Evolutionary conservation across 92 coral and sea anemone species (phyloP).

Genomic region (Actinernus sp.): DNA sequence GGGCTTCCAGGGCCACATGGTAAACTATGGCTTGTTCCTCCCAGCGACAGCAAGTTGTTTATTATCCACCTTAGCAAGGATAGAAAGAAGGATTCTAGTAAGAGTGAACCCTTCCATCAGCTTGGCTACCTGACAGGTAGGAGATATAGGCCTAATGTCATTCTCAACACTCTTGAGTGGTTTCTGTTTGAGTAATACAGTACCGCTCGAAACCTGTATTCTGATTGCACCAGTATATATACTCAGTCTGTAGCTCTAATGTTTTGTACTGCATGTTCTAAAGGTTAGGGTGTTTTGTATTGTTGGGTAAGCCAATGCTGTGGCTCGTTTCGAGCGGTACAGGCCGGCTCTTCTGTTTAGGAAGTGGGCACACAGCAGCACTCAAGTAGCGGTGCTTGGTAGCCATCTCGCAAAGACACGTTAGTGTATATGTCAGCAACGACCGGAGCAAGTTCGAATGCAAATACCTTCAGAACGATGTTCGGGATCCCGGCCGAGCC

Average conservation of each 20-base stretch:
- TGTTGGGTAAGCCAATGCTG: too few species aligned
- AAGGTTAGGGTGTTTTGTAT: too few species aligned
- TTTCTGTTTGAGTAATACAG: too few species aligned
- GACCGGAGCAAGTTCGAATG: slow-evolving; percentile 10
- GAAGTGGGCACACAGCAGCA: too few species aligned
- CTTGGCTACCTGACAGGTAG: slow-evolving; percentile 18
- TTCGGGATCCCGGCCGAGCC: slow-evolving; percentile 14
- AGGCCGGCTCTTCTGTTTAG: too few species aligned
- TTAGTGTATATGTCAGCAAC: slow-evolving; percentile 4
- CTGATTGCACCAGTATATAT: too few species aligned
- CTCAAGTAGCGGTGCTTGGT: slow-evolving; percentile 15
- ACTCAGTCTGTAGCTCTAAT: too few species aligned
- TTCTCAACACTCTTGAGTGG: slow-evolving; percentile 9
- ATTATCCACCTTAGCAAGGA: slow-evolving; percentile 10
- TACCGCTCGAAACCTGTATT: too few species aligned
- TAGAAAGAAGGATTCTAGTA: slow-evolving; percentile 12
- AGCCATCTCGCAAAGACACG: background rate
- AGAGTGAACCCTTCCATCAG: slow-evolving; percentile 15
- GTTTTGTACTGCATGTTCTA: too few species aligned
- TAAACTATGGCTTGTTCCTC: slow-evolving; percentile 8
- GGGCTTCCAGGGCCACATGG: slow-evolving; percentile 3
- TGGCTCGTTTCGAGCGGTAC: too few species aligned
- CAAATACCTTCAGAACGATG: slow-evolving; percentile 20
- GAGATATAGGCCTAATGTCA: slow-evolving; percentile 17
- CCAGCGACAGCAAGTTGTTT: slow-evolving; percentile 45